Conservation (phyloP, 2,113 vertebrate genomes). For the Ursus arctos region DNA sequence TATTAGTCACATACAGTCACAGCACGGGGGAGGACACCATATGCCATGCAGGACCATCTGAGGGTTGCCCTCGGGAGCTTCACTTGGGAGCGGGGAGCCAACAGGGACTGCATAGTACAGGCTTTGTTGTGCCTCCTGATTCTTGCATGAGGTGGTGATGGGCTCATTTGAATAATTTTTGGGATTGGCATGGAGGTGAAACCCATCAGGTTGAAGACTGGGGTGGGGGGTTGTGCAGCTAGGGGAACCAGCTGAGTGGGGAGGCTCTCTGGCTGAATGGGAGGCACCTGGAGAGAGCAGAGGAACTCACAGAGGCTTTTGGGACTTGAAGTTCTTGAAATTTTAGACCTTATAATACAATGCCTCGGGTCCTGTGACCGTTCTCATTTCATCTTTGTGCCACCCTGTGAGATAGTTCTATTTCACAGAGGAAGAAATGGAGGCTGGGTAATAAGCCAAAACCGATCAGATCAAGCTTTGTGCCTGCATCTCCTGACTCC, state of each 20-base stretch:
- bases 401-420: neutral
- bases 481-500: neutral
- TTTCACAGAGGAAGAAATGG: neutral
- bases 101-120: neutral
- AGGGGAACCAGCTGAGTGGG: neutral
- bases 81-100: neutral
- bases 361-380: neutral
- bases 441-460: neutral
- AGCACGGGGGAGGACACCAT: neutral
- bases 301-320: neutral
- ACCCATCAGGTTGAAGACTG: neutral
- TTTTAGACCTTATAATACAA: neutral
- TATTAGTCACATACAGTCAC: neutral
- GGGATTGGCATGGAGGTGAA: neutral
- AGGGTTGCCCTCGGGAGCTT: neutral
- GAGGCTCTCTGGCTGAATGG: neutral
- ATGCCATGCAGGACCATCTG: rapidly evolving
- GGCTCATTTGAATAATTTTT: neutral
- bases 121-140: neutral
- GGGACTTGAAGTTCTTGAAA: neutral
- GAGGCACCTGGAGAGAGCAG: neutral
- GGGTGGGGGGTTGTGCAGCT: neutral
- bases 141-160: neutral
- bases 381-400: neutral
- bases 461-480: neutral